These are phyloP conservation scores for Penaeus japonicus DNA, from an alignment of 1,140 invertebrate genomes.

Conservation along the genomic window DNA sequence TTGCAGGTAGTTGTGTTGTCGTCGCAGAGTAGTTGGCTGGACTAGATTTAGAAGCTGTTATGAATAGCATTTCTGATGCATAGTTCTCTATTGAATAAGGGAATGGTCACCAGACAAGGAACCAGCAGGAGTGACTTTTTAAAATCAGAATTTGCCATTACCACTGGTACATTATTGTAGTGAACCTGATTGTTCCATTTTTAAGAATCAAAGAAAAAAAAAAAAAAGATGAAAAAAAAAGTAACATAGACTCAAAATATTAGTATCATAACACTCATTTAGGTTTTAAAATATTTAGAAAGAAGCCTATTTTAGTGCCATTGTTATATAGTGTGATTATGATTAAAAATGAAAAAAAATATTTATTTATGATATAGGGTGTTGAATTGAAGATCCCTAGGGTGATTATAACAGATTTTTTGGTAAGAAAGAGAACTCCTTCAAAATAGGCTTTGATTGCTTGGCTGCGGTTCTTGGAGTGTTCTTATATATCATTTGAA, in stretches of 20 bases:
- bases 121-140: no score
- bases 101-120: no score
- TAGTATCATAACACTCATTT: conserved; percentile 37
- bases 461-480: conserved; percentile 14
- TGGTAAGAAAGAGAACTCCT: not conserved
- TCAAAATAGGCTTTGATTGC: conserved; percentile 15
- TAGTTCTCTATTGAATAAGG: no score
- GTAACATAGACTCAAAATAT: conserved; percentile 18
- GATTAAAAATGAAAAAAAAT: conserved; percentile 43
- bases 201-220: conserved; percentile 21
- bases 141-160: not conserved
- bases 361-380: conserved; percentile 49
- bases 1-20: not conserved
- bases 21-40: not conserved
- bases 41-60: not conserved
- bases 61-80: not conserved
- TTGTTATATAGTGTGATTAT: conserved; percentile 50
- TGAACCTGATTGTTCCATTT: conserved; percentile 26
- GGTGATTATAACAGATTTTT: conserved; percentile 23
- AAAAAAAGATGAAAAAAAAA: conserved; percentile 23
- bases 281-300: conserved; percentile 41
- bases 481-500: not conserved
- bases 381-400: conserved; percentile 37
- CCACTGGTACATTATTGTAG: conserved; percentile 16
- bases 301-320: conserved; percentile 50